phyloP scores from a whole-genome alignment of 2,113 vertebrate species.

The Solea solea region DNA sequence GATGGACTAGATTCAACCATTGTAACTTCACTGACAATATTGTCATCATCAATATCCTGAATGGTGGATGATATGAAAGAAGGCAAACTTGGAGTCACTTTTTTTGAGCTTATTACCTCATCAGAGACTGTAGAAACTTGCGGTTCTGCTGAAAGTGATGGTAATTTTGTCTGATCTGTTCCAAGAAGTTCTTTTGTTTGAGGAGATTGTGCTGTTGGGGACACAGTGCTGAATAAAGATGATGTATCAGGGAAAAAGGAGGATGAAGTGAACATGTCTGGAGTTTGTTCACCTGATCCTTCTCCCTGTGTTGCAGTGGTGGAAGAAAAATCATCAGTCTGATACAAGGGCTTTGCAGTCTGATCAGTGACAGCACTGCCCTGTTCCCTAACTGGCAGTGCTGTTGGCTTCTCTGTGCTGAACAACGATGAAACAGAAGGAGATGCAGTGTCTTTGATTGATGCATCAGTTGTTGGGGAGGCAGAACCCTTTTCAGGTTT shows the following conservation, averaged over 20 bases:
- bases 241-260: not conserved
- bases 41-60: no score
- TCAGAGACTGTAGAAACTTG: not conserved
- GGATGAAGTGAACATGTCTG: not conserved
- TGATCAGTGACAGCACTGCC: conserved; percentile 5
- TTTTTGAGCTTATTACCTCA: not conserved
- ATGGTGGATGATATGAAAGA: no score
- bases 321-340: not conserved
- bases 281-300: not conserved
- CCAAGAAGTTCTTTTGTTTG: not conserved
- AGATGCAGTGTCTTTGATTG: not conserved
- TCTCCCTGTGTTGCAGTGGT: not conserved
- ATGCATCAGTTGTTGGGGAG: not conserved
- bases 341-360: not conserved
- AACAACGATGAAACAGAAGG: conserved; percentile 13
- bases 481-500: not conserved
- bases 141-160: not conserved
- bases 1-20: not conserved
- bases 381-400: not conserved
- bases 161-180: not conserved
- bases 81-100: not conserved
- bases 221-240: conserved; percentile 3
- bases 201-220: not conserved
- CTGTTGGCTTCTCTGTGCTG: conserved; percentile 27
- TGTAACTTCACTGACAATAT: not conserved